Percentiles rank a stretch among this genome's conserved stretches.
These are phyloP conservation scores for Oncorhynchus mykiss DNA, from an alignment of 2,113 vertebrate genomes.

Conservation along the genomic window DNA sequence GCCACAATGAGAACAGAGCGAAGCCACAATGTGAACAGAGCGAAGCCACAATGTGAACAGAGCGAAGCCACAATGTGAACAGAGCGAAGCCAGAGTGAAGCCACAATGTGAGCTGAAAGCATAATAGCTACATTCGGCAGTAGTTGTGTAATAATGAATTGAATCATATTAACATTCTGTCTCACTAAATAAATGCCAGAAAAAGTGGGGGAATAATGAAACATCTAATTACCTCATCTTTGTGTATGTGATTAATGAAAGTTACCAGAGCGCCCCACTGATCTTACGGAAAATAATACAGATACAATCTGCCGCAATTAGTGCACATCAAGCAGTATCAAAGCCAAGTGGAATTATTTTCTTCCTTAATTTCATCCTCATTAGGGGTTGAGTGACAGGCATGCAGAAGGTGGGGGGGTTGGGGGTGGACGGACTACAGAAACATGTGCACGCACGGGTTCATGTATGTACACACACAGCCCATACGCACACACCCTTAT, in stretches of 20 bases:
- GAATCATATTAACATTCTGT: constrained; percentile 58
- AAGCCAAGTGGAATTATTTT: constrained; percentile 52
- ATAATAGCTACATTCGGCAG: constrained; percentile 42
- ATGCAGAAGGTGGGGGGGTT: background rate
- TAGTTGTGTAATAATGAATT: constrained; percentile 51
- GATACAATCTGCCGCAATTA: constrained; percentile 81
- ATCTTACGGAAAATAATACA: constrained; percentile 75
- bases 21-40: no score
- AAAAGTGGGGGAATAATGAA: constrained; percentile 63
- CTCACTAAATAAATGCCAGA: constrained; percentile 28
- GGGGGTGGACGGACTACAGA: background rate
- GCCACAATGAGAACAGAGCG: no score
- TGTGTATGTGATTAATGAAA: constrained; percentile 82
- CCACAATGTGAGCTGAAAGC: background rate
- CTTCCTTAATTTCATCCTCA: constrained; percentile 76
- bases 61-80: no score
- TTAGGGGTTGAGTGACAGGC: constrained; percentile 63
- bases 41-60: no score
- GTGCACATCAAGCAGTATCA: constrained; percentile 57
- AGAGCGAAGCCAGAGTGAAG: no score
- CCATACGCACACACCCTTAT: background rate
- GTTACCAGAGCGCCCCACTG: constrained; percentile 72
- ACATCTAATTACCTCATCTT: constrained; percentile 77
- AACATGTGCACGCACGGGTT: background rate
- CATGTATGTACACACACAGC: background rate